Percentiles rank a stretch among this genome's conserved stretches.
Conservation (phyloP, 2,888 invertebrate species). For the Gymnosoma rotundatum region DNA sequence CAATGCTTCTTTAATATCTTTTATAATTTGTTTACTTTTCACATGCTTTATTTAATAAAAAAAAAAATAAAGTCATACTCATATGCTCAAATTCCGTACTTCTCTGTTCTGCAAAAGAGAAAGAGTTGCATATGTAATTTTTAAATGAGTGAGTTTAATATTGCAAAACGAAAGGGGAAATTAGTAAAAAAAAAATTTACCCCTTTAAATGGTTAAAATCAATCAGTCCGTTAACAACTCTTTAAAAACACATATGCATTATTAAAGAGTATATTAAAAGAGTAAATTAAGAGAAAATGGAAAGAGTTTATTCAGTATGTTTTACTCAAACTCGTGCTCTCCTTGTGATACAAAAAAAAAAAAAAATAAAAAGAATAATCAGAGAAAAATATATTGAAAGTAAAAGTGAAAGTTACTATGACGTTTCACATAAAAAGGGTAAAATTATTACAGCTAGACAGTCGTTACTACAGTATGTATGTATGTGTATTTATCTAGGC, state of each 20-base stretch:
- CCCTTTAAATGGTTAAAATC: constrained; percentile 29
- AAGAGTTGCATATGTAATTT: constrained; percentile 49
- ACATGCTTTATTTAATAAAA: constrained; percentile 1
- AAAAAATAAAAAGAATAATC: neutral
- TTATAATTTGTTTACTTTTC: constrained; percentile 14
- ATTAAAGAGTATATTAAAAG: constrained; percentile 32
- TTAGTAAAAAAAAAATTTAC: neutral
- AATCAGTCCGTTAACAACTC: neutral
- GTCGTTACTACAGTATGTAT: neutral
- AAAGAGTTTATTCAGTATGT: constrained; percentile 26
- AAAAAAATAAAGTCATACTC: too few species aligned
- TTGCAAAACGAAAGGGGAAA: constrained; percentile 47
- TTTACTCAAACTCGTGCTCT: neutral
- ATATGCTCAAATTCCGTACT: neutral
- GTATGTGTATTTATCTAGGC: neutral
- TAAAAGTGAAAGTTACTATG: constrained; percentile 66
- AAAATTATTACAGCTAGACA: constrained; percentile 34
- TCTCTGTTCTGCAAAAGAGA: constrained; percentile 26
- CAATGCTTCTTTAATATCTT: constrained; percentile 6
- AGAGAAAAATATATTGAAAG: constrained; percentile 49
- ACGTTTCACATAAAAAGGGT: constrained; percentile 69
- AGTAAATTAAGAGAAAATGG: neutral
- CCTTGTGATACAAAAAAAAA: constrained; percentile 11
- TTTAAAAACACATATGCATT: constrained; percentile 43
- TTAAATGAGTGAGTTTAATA: constrained; percentile 69